Base-by-base conservation (phyloP, 2,888 invertebrate species). In the Leptarthrus brevirostris region DNA sequence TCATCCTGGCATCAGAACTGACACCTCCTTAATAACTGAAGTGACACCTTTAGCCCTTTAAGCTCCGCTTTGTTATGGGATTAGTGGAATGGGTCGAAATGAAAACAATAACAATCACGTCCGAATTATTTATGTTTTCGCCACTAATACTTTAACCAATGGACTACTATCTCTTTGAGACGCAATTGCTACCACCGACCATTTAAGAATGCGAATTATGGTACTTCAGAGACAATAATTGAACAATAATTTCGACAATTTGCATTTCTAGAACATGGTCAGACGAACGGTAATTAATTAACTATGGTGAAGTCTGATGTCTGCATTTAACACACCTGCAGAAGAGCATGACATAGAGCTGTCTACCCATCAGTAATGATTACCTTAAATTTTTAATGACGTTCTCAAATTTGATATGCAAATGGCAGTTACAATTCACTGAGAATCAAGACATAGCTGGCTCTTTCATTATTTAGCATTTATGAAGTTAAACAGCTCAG, bases 221-320 rank as follows among this genome's bases (percentile, higher is more conserved):
- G n/a, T n/a, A n/a, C n/a, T n/a, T n/a, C n/a, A n/a, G n/a, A n/a
- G n/a, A n/a, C n/a, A n/a, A n/a, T n/a, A 54, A 54, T 54, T 30
- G 54, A 54, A 54, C 54, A 54, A 54, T 54, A 26, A 49, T 49
- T 49, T 26, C 30, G 12, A n/a, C 54, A 54, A 26, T 54, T 22
- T 26, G 26, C 54, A 22, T 54, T 5, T 26, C 14, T 1, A 54
- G 26, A 54, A 14, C 14, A 54, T 26, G n/a, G 20, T 4, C n/a
- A 24, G 26, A 26, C n/a, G 24, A n/a, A 22, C n/a, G 30, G 24
- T 30, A 54, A 54, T 54, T 54, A 54, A 54, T 26, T 54, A 18
- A 14, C n/a, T n/a, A n/a, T 14, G 54, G 24, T 26, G 54, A 54
- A 12, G 54, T 54, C 54, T 12, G 26, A 54, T n/a, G 54, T 26